Evolutionary conservation across 2,113 vertebrate species (phyloP).

Genomic region (Orientallactaga bullata): DNA sequence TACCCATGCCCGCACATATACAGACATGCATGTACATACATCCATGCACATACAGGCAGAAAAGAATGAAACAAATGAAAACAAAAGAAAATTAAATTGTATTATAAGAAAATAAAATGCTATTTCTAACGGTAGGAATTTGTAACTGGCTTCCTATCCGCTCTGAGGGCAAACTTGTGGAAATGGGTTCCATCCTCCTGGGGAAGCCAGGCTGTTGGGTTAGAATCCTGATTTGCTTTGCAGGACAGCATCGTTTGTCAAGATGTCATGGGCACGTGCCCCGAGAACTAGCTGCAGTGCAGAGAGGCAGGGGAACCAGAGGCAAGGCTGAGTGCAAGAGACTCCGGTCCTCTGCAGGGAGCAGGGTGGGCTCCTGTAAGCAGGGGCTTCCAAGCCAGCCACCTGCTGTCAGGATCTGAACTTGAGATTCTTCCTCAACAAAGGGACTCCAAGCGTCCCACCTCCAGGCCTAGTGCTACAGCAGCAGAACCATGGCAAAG

Average conservation of each 20-base stretch:
- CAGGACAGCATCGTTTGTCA: constrained; percentile 15
- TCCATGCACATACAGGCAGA: too few species aligned
- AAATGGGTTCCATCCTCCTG: background rate
- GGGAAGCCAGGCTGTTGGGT: constrained; percentile 1
- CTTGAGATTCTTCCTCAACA: background rate
- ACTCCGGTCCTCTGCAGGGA: background rate
- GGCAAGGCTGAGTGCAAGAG: accelerated
- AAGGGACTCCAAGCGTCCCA: background rate
- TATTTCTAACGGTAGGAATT: background rate
- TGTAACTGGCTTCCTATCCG: background rate
- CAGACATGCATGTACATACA: too few species aligned
- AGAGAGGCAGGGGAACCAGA: too few species aligned
- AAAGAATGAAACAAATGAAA: too few species aligned
- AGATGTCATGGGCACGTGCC: constrained; percentile 31
- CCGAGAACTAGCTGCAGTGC: background rate
- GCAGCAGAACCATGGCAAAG: accelerated
- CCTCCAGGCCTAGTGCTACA: too few species aligned
- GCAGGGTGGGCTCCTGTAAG: too few species aligned
- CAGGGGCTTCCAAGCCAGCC: background rate
- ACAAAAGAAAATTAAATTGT: background rate
- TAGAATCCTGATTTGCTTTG: constrained; percentile 53
- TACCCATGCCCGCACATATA: too few species aligned
- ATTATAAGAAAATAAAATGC: background rate
- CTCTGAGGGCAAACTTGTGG: background rate
- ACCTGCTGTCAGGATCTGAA: background rate